Base-by-base conservation (phyloP, 2,888 invertebrate genomes). In the Sepiola atlantica region DNA sequence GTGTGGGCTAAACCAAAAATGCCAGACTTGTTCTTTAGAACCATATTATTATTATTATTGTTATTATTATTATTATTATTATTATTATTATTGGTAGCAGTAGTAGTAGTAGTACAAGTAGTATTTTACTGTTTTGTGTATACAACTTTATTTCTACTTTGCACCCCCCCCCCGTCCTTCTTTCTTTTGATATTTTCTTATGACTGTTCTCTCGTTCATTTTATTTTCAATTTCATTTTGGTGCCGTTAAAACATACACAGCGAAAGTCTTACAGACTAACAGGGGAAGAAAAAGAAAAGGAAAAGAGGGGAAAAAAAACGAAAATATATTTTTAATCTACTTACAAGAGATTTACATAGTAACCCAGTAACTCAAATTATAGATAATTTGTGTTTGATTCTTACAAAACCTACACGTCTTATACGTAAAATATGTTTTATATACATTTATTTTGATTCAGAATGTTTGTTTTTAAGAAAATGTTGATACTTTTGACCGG, bases 11-110 rank as follows among this genome's bases (percentile, higher is more conserved):
- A 45, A 45, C 45, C 2, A 77, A n/a, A 77, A 77, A 77, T 77
- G 32, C n/a, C 77, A 77, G 77, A 77, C 77, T 77, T 77, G n/a
- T 77, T 77, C 77, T n/a, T 77, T n/a, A 77, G 77, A n/a, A n/a
- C n/a, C 32, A 77, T 77, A 14, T 77, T 77, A n/a, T 14, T 77
- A 77, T 18, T 18, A 77, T 77, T 77, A 77, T n/a, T 77, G 28
- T 77, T 77, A 24, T n/a, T 77, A 24, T 45, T 45, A 45, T 45
- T 77, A n/a, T 77, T 77, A n/a, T 14, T 77, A 77, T 18, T 18
- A 77, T 77, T 77, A 77, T 77, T 77, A 77, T 77, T 77, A 24
- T n/a, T 77, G 6, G 2, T 45, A 45, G 45, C 8, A 45, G 45
- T 45, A 45, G 45, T 45, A 45, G 45, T 45, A 45, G 45, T 45